phyloP scores from a whole-genome alignment of 2,797 vertebrate species.

The Chaetodon trifasciatus region DNA sequence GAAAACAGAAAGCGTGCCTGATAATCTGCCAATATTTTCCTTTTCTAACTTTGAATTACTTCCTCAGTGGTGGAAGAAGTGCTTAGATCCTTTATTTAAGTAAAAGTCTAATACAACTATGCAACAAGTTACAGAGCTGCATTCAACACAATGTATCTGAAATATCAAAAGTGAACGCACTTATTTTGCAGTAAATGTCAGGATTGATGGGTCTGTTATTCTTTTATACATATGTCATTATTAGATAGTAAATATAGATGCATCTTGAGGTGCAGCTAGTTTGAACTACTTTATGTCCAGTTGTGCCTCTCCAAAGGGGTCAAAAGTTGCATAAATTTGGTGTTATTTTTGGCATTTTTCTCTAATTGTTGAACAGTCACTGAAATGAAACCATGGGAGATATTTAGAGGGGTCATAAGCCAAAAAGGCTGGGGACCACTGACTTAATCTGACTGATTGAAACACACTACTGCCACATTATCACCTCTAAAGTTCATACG shows the following conservation, averaged over 20 bases:
- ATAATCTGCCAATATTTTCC: not conserved
- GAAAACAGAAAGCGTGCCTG: not conserved
- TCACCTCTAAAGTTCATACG: not conserved
- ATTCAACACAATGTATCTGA: not conserved
- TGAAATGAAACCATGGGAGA: not conserved
- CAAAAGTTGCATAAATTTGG: not conserved
- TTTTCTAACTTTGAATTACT: not conserved
- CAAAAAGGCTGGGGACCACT: no score
- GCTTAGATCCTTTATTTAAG: not conserved
- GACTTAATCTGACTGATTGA: not conserved
- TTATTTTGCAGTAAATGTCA: no score
- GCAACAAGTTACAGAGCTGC: not conserved
- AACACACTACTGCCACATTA: not conserved
- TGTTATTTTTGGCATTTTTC: no score
- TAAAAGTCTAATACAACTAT: not conserved
- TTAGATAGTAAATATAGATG: no score
- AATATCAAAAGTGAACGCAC: not conserved
- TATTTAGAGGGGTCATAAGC: not conserved
- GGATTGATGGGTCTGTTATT: no score
- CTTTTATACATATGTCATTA: no score
- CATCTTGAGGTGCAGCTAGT: no score
- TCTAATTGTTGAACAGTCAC: no score
- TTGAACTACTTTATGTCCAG: no score
- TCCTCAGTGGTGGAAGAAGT: no score
- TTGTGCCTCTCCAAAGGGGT: not conserved